Conservation (phyloP, 2,888 invertebrate genomes). For the Hyppa rectilinea region DNA sequence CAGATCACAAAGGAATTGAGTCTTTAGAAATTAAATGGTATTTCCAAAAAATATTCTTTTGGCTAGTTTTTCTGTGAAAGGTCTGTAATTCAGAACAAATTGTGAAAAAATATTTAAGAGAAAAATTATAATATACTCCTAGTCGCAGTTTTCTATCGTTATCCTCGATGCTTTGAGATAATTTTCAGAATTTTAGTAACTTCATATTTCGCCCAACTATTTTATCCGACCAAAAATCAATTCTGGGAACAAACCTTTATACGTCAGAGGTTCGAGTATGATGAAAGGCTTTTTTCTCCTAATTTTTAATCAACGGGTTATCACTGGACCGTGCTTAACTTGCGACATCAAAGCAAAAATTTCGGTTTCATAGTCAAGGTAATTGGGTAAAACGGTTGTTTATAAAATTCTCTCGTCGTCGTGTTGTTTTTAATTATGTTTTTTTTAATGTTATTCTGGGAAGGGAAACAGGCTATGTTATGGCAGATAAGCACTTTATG, state of each 20-base stretch:
- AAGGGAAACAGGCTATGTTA: slow-evolving; percentile 23
- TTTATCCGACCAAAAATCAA: slow-evolving; percentile 29
- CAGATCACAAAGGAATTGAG: slow-evolving; percentile 32
- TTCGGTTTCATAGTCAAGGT: slow-evolving; percentile 57
- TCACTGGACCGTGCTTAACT: slow-evolving; percentile 42
- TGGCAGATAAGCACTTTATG: slow-evolving; percentile 44
- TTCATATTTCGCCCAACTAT: slow-evolving; percentile 22
- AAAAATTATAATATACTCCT: neutral
- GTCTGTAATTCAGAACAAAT: neutral
- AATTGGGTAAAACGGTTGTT: slow-evolving; percentile 52
- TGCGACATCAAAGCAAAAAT: slow-evolving; percentile 65
- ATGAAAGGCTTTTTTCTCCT: slow-evolving; percentile 44
- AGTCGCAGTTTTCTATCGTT: neutral
- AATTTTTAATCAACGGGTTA: slow-evolving; percentile 62
- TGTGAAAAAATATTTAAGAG: neutral
- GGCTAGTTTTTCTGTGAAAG: neutral
- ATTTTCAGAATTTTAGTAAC: slow-evolving; percentile 22
- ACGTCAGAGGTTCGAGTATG: slow-evolving; percentile 27
- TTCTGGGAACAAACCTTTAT: slow-evolving; percentile 35
- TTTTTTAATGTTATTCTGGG: slow-evolving; percentile 45
- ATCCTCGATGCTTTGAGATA: slow-evolving; percentile 4
- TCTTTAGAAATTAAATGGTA: neutral
- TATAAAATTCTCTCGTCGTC: slow-evolving; percentile 47
- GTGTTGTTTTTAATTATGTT: slow-evolving; percentile 59
- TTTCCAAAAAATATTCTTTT: neutral